Conservation (phyloP, 1,140 invertebrate genomes). For the Conus ventricosus region DNA sequence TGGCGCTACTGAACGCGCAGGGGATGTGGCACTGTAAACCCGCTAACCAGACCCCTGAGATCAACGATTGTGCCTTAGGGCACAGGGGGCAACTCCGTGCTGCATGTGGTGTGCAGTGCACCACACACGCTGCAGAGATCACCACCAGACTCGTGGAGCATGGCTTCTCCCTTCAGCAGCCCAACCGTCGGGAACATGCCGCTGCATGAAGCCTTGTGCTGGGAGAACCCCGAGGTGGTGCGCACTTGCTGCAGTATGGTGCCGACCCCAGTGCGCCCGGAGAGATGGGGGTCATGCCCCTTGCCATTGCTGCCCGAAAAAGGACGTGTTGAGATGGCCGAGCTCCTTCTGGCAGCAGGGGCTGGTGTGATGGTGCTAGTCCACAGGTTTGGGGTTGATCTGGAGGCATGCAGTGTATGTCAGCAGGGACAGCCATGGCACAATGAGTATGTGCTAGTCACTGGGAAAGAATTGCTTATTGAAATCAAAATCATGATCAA, state of each 20-base stretch:
- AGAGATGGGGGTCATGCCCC: background rate
- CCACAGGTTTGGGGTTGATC: background rate
- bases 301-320: conserved; percentile 26
- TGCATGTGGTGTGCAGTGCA: conserved; percentile 13
- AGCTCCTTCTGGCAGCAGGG: conserved; percentile 17
- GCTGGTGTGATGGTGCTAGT: conserved; percentile 8
- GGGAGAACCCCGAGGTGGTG: conserved; percentile 25
- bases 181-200: conserved; percentile 18
- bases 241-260: background rate
- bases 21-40: background rate
- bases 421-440: background rate
- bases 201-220: conserved; percentile 27
- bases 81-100: background rate
- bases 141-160: background rate
- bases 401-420: background rate
- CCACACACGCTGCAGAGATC: background rate
- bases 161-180: background rate
- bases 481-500: too few species aligned
- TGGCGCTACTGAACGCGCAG: conserved; percentile 14
- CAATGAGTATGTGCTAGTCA: too few species aligned
- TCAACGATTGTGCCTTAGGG: background rate
- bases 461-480: too few species aligned
- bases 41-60: background rate
- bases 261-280: background rate
- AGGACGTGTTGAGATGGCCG: background rate